Evolutionary conservation across 2,797 vertebrate genomes (phyloP).

Genomic region (Psittacula echo): DNA sequence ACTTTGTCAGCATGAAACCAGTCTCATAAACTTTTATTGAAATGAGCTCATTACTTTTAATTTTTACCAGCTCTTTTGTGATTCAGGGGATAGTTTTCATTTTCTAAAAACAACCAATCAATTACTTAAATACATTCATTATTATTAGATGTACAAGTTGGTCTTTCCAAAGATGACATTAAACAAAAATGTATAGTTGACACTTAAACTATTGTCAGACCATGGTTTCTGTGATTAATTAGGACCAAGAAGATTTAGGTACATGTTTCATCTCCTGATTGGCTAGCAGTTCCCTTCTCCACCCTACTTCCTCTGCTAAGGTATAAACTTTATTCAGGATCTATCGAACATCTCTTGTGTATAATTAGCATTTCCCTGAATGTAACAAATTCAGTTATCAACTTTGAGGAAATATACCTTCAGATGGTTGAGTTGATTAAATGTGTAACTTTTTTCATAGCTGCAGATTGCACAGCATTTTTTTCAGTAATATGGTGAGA

Average conservation of each 20-base stretch:
- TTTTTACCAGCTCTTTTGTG: constrained; percentile 44
- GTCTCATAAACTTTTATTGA: constrained; percentile 75
- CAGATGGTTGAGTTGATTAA: constrained; percentile 85
- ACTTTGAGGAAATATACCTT: constrained; percentile 69
- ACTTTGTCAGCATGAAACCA: constrained; percentile 65
- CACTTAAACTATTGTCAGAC: not conserved
- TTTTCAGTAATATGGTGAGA: constrained; percentile 71
- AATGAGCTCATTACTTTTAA: constrained; percentile 73
- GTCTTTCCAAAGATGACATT: not conserved
- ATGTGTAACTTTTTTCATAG: constrained; percentile 83
- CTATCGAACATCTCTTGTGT: not conserved
- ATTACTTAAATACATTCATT: not conserved
- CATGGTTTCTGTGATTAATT: not conserved
- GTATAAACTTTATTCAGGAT: constrained; percentile 15
- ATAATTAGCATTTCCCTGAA: constrained; percentile 45
- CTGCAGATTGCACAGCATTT: constrained; percentile 39
- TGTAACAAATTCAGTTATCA: constrained; percentile 51
- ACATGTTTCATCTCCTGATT: not conserved
- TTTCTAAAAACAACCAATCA: not conserved
- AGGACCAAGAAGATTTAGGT: not conserved
- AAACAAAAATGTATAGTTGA: not conserved
- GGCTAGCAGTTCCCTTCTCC: not conserved
- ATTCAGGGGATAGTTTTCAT: not conserved
- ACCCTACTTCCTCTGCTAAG: not conserved
- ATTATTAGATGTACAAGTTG: not conserved